Conservation (phyloP, 2,797 vertebrate species). For the Xerus rutilus region DNA sequence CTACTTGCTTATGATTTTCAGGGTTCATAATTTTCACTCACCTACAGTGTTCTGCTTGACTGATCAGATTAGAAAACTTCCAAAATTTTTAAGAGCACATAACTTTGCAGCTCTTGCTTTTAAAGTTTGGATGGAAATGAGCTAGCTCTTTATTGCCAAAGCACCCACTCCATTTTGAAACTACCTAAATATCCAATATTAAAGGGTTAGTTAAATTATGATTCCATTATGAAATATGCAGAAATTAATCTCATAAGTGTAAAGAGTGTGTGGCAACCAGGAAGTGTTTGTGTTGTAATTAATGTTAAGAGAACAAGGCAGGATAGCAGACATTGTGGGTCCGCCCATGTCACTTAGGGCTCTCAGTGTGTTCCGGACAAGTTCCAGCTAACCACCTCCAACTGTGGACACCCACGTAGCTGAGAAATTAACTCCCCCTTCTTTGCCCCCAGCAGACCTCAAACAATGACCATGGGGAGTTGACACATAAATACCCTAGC, state of each 20-base stretch:
- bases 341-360: background rate
- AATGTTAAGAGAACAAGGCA: slow-evolving; percentile 17
- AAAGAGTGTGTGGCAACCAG: slow-evolving; percentile 68
- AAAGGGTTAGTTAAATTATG: background rate
- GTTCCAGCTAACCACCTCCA: background rate
- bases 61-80: background rate
- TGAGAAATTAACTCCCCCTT: background rate
- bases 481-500: background rate
- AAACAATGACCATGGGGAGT: background rate
- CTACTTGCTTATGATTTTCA: background rate
- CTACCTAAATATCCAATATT: background rate
- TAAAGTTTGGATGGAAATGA: background rate
- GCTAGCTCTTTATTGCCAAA: background rate
- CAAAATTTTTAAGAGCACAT: background rate
- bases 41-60: background rate
- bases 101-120: background rate
- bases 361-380: slow-evolving; percentile 6
- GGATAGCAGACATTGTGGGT: background rate
- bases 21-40: background rate
- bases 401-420: background rate
- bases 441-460: background rate
- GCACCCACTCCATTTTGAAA: slow-evolving; percentile 5
- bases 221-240: slow-evolving; percentile 60
- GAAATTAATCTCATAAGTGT: slow-evolving; percentile 49
- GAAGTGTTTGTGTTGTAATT: slow-evolving; percentile 61